Evolutionary conservation across 2,797 vertebrate genomes (phyloP), one percentile per base, ranked within the genome.

Genomic region (Malurus splendens): DNA sequence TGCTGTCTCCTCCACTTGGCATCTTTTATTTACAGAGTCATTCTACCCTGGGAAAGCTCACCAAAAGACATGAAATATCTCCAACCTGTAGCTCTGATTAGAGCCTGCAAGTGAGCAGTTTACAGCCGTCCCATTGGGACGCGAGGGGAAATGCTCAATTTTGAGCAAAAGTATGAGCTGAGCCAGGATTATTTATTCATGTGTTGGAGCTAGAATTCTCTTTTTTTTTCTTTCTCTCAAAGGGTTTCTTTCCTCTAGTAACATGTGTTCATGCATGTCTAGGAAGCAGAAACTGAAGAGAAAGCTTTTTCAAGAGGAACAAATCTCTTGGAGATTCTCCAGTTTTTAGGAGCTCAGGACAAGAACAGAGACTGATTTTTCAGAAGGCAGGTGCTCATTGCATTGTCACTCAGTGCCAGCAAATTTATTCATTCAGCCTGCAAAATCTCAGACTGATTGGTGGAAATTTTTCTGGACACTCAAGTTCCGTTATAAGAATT

Each of bases 161-260:
- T 89, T 82, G 25, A 91, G 71, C 28, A 47, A 28, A 88, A 88
- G 41, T 64, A 30, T 77, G 57, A 86, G 32, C 70, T 48, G 51
- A 87, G 33, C 33, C n/a, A 78, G 24, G 65, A 85, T 89, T 82
- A 92, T 87, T 92, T 95, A 86, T 94, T 93, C 36, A 54, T 82
- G 39, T 67, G 51, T 62, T 15, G 1, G 30, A 88, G 42, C 28
- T 79, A 42, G 81, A 84, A 86, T 80, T 67, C 45, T 56, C 55
- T 1, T 6, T 6, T 39, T 39, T 72, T 42, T 59, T 33, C 18
- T 72, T 87, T 55, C 51, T 39, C 67, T 87, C 52, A 9, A 52
- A 67, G 25, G 51, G 7, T 28, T 70, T 68, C 82, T 54, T 23
- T 36, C 17, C 20, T 79, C 30, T 41, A 32, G 32, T 59, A 85